Evolutionary conservation across 2,797 vertebrate genomes (phyloP), one percentile per base, ranked within the genome.

Genomic region (Sitta carolinensis): DNA sequence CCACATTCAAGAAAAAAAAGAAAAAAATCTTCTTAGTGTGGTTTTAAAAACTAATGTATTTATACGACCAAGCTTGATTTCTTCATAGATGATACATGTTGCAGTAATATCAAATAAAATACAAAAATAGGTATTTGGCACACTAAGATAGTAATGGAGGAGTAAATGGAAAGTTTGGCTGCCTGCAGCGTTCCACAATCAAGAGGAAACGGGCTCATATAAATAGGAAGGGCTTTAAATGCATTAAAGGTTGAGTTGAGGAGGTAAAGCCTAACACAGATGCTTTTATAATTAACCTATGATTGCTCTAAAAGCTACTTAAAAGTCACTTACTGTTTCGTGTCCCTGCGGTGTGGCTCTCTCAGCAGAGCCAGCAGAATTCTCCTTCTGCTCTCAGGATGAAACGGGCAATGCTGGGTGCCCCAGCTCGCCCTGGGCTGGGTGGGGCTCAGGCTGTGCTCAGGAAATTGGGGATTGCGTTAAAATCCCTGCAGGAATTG

Each of bases 231-330:
- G 47, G 51, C 69, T 91, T 69, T 67, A 38, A 66, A 58, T 63
- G 69, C 62, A 68, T 88, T 85, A 86, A 84, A 62, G 55, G 15
- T 51, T 50, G 16, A 48, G 58, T 22, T 77, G 67, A 95, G 90
- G 75, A 89, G 51, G 27, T 32, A 25, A 43, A 89, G 10, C n/a
- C 43, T 72, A 54, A 72, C 29, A 55, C 6, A 51, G 45, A 76
- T 29, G 55, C 63, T 84, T 92, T 94, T 81, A 78, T 73, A 89
- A 92, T 96, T 89, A 92, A 81, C n/a, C 9, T 12, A 45, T 16
- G 40, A 91, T 94, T 91, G 58, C 82, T 91, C 59, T 96, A 92
- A 91, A 90, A 93, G 89, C 72, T 54, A 62, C 89, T 93, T 36
- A 61, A 73, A 75, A 94, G 62, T 75, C 79, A 57, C 47, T 77